Percentiles rank a stretch among this genome's conserved stretches.
Conservation (phyloP, 2,113 vertebrate species). For the Gambusia holbrooki region DNA sequence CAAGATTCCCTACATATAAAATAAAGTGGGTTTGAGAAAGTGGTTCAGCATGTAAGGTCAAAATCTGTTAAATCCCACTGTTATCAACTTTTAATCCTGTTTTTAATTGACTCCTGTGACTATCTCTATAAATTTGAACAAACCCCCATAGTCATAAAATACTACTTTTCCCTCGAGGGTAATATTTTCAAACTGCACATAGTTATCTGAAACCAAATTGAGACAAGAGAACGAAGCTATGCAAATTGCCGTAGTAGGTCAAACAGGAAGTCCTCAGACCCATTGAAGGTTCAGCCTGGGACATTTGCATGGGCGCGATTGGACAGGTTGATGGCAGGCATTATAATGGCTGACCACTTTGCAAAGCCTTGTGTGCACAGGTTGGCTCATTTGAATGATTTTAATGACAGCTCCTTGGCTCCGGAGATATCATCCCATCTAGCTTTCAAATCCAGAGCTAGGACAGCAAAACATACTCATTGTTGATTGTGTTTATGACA, state of each 20-base stretch:
- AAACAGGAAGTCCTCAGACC: slow-evolving; percentile 56
- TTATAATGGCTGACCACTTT: slow-evolving; percentile 70
- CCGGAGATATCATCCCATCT: slow-evolving; percentile 50
- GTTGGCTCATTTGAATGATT: slow-evolving; percentile 77
- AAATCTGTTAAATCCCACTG: too few species aligned
- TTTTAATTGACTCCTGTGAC: neutral
- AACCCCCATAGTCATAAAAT: neutral
- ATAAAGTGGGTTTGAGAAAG: neutral
- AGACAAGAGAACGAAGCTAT: slow-evolving; percentile 65
- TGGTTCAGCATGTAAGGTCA: neutral
- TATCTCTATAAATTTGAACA: slow-evolving; percentile 1
- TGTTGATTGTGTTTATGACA: slow-evolving; percentile 26
- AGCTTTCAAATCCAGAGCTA: slow-evolving; percentile 41
- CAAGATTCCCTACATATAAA: neutral
- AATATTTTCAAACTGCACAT: slow-evolving; percentile 57
- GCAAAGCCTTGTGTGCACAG: slow-evolving; percentile 75
- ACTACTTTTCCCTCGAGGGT: slow-evolving; percentile 62
- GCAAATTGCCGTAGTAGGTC: slow-evolving; percentile 66
- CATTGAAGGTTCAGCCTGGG: slow-evolving; percentile 59
- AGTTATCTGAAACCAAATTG: slow-evolving; percentile 75
- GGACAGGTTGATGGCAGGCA: slow-evolving; percentile 68
- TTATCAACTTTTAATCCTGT: neutral
- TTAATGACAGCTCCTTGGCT: slow-evolving; percentile 61
- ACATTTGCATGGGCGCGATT: slow-evolving; percentile 77
- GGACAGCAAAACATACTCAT: slow-evolving; percentile 20